These are phyloP conservation scores for Loris lydekkerianus DNA, from an alignment of 2,797 vertebrate genomes.

Conservation along the genomic window DNA sequence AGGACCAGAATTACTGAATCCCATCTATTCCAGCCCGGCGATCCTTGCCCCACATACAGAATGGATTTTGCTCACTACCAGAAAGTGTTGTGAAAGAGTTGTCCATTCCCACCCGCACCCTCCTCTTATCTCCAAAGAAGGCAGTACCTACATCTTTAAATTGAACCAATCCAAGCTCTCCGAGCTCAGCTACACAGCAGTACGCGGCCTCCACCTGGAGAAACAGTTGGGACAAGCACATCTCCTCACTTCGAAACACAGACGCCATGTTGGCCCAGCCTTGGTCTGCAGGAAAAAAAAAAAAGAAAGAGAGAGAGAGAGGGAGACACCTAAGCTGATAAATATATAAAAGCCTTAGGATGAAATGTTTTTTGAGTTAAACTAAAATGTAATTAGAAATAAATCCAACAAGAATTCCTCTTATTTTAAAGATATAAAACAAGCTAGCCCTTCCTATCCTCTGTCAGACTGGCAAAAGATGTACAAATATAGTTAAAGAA, in stretches of 20 bases:
- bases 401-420: background rate
- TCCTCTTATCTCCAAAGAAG: slow-evolving; percentile 45
- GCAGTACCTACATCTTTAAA: slow-evolving; percentile 90
- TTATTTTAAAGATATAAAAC: background rate
- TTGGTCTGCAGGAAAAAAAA: background rate
- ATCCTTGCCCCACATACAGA: background rate
- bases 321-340: background rate
- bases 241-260: slow-evolving; percentile 90
- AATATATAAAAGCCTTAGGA: background rate
- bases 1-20: background rate
- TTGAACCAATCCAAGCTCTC: slow-evolving; percentile 91
- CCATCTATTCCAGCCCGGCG: background rate
- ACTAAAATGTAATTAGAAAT: background rate
- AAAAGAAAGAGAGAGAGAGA: background rate
- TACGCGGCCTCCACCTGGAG: slow-evolving; percentile 92
- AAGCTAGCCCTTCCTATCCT: background rate
- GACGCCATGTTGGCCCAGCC: slow-evolving; percentile 84
- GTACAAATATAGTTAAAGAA: background rate
- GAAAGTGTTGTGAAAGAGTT: background rate
- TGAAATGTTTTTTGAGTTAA: background rate
- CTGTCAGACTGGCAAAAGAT: background rate
- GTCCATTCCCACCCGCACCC: background rate
- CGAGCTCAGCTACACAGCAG: slow-evolving; percentile 90
- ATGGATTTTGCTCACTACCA: background rate
- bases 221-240: slow-evolving; percentile 90